Percentiles rank a stretch among this genome's conserved stretches.
Conservation (phyloP, 1,140 invertebrate genomes). For the Ceratosolen fusciceps region DNA sequence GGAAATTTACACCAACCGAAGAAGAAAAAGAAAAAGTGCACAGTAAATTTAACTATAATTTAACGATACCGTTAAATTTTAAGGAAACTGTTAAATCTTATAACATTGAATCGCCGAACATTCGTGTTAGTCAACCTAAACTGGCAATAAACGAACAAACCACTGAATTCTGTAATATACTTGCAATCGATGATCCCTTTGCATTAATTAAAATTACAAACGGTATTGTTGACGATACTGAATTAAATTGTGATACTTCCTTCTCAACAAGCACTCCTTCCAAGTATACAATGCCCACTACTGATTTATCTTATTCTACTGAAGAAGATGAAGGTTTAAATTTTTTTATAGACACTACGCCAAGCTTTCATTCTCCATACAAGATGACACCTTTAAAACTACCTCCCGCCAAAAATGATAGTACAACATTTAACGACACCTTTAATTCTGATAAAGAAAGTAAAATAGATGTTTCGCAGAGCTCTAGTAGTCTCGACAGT, state of each 20-base stretch:
- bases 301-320: slow-evolving; percentile 44
- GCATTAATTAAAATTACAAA: slow-evolving; percentile 63
- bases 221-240: slow-evolving; percentile 47
- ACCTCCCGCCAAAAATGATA: slow-evolving; percentile 48
- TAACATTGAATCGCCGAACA: slow-evolving; percentile 66
- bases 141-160: slow-evolving; percentile 87
- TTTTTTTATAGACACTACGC: slow-evolving; percentile 17
- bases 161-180: slow-evolving; percentile 82
- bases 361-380: slow-evolving; percentile 21
- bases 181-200: slow-evolving; percentile 85
- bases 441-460: slow-evolving; percentile 8
- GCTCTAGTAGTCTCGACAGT: slow-evolving; percentile 20
- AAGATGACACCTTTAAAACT: slow-evolving; percentile 50
- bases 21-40: slow-evolving; percentile 81
- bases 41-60: slow-evolving; percentile 77
- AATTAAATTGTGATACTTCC: slow-evolving; percentile 52
- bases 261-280: slow-evolving; percentile 52
- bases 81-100: slow-evolving; percentile 78
- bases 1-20: slow-evolving; percentile 81
- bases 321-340: slow-evolving; percentile 30
- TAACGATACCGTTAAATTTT: slow-evolving; percentile 85
- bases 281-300: slow-evolving; percentile 28
- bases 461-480: slow-evolving; percentile 28
- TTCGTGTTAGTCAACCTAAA: slow-evolving; percentile 59
- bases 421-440: slow-evolving; percentile 22